Evolutionary conservation across 2,797 vertebrate genomes (phyloP).

Genomic region (Channallabes apus): DNA sequence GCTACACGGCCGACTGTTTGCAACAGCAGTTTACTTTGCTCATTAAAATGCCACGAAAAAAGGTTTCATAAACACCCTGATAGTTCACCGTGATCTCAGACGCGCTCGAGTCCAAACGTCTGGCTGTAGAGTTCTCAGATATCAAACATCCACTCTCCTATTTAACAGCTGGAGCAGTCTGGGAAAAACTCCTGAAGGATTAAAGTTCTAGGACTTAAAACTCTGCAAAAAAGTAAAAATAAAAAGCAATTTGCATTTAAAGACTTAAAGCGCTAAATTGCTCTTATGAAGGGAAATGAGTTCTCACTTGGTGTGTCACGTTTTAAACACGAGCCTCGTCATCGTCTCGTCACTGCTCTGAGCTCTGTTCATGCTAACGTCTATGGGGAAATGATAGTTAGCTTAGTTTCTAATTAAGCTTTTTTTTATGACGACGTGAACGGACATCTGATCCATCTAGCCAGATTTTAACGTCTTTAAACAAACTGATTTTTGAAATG

Average conservation of each 20-base stretch:
- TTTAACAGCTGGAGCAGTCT: not conserved
- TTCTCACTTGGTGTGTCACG: not conserved
- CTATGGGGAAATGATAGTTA: not conserved
- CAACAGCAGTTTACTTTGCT: conserved; percentile 16
- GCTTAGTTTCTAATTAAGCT: not conserved
- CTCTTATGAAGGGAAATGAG: not conserved
- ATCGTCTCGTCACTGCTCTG: not conserved
- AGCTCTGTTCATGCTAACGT: not conserved
- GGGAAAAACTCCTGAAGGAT: not conserved
- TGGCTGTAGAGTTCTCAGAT: not conserved
- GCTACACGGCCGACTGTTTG: conserved; percentile 28
- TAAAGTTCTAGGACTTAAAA: too few species aligned
- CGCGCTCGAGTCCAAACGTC: conserved; percentile 5
- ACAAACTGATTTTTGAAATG: not conserved
- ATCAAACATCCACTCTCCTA: not conserved
- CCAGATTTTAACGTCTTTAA: not conserved
- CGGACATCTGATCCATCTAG: not conserved
- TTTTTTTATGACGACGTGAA: not conserved
- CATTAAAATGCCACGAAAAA: conserved; percentile 30
- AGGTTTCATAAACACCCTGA: conserved; percentile 32
- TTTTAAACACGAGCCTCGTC: not conserved
- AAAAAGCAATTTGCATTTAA: not conserved
- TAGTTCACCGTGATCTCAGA: conserved; percentile 22
- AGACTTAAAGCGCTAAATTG: not conserved
- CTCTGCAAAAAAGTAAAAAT: too few species aligned